A percentile compares a stretch with the other conserved stretches of the same genome.
These are phyloP conservation scores for Heliopora coerulea DNA, from an alignment of 92 coral and sea anemone genomes.

Conservation along the genomic window DNA sequence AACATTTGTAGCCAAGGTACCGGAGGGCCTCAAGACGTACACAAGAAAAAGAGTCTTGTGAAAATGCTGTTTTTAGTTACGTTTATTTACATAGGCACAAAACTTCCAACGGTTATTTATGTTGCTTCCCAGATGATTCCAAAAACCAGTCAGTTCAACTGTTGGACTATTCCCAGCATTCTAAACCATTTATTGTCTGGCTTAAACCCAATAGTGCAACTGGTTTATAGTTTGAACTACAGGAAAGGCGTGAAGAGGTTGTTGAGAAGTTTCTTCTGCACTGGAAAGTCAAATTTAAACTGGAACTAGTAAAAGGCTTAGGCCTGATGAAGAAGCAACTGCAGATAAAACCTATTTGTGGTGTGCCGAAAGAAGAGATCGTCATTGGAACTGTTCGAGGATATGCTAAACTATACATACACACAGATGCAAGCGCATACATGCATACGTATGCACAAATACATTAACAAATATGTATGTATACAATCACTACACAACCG, in stretches of 20 bases:
- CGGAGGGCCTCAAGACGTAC: not conserved
- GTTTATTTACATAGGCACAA: not conserved
- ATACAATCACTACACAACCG: no score
- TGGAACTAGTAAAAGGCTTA: no score
- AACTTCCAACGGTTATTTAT: not conserved
- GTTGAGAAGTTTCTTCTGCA: not conserved
- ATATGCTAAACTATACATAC: no score
- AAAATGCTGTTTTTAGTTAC: not conserved
- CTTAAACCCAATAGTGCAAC: not conserved
- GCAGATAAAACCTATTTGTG: no score
- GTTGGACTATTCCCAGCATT: not conserved
- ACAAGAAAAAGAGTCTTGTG: not conserved
- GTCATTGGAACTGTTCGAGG: no score
- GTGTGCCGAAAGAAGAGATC: no score
- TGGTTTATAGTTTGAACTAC: not conserved
- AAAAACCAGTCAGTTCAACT: not conserved
- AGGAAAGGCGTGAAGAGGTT: conserved; percentile 1
- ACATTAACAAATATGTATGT: no score
- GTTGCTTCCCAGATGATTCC: not conserved
- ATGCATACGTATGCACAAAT: no score
- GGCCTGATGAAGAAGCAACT: no score
- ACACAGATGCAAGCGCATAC: no score
- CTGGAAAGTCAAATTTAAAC: no score
- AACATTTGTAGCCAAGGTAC: conserved; percentile 24
- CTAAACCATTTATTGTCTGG: not conserved